A percentile compares a stretch with the other conserved stretches of the same genome.
Evolutionary conservation across 2,888 invertebrate genomes (phyloP).

Genomic region (Drosophila nr. medialis): DNA sequence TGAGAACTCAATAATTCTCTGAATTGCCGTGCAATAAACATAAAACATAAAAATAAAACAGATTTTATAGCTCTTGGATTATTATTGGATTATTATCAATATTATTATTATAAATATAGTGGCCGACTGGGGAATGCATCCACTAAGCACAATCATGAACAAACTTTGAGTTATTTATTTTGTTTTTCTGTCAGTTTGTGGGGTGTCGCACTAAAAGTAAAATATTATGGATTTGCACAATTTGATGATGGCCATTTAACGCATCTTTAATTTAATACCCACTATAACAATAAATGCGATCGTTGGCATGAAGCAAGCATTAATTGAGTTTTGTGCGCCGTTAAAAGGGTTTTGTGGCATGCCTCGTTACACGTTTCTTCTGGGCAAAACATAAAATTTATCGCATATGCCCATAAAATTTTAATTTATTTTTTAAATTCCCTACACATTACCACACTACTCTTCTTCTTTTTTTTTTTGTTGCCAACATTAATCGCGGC

Average conservation of each 20-base stretch:
- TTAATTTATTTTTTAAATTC: constrained; percentile 70
- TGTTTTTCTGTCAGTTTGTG: background rate
- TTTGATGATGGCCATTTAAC: constrained; percentile 1
- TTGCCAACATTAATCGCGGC: constrained; percentile 56
- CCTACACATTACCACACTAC: constrained; percentile 23
- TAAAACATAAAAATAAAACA: too few species aligned
- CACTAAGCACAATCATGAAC: background rate
- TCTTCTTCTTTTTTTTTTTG: constrained; percentile 31
- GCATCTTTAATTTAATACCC: constrained; percentile 35
- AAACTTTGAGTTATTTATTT: too few species aligned
- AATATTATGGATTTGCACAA: background rate
- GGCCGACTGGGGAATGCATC: background rate
- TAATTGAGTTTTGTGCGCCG: constrained; percentile 56
- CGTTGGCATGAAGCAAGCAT: constrained; percentile 49
- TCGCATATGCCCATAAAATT: constrained; percentile 64
- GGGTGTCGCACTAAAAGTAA: background rate
- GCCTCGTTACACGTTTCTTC: constrained; percentile 35
- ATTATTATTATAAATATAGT: background rate
- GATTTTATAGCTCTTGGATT: background rate
- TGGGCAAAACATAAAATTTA: constrained; percentile 64
- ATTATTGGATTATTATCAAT: background rate
- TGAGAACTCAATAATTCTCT: background rate
- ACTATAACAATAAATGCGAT: constrained; percentile 35
- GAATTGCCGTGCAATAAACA: background rate
- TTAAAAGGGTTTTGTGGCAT: constrained; percentile 48